Evolutionary conservation across 1,140 invertebrate genomes (phyloP).

Genomic region (Pseudoatta argentina): DNA sequence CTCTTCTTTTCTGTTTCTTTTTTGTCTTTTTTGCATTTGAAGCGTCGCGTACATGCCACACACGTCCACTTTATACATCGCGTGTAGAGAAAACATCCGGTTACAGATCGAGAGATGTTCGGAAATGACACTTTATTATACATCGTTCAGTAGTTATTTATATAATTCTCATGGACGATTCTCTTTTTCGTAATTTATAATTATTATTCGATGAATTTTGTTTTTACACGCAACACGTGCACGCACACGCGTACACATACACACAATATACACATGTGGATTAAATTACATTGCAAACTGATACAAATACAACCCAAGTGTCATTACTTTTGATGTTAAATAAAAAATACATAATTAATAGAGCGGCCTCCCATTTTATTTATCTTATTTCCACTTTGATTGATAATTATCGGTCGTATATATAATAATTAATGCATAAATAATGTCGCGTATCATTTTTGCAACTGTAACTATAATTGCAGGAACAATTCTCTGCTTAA

Average conservation of each 20-base stretch:
- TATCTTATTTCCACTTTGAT: constrained; percentile 38
- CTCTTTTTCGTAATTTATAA: constrained; percentile 81
- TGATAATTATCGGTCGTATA: background rate
- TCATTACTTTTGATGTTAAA: constrained; percentile 86
- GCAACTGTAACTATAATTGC: too few species aligned
- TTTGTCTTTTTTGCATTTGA: constrained; percentile 76
- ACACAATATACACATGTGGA: background rate
- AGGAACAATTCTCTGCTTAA: too few species aligned
- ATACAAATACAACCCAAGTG: constrained; percentile 85
- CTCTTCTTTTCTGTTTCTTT: constrained; percentile 76
- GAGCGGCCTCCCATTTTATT: constrained; percentile 64
- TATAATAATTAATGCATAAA: too few species aligned
- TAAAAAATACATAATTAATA: constrained; percentile 86
- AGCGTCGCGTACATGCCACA: constrained; percentile 71
- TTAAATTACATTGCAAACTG: constrained; percentile 36
- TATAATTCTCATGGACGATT: constrained; percentile 81
- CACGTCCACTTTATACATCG: constrained; percentile 50
- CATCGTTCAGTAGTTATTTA: constrained; percentile 79
- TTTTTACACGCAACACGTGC: constrained; percentile 83
- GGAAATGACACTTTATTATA: constrained; percentile 69
- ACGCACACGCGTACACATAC: constrained; percentile 67
- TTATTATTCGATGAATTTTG: constrained; percentile 84
- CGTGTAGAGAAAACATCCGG: constrained; percentile 59
- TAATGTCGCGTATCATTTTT: too few species aligned
- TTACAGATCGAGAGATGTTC: constrained; percentile 55